Evolutionary conservation across 2,797 vertebrate species (phyloP).

Genomic region (Astyanax mexicanus): DNA sequence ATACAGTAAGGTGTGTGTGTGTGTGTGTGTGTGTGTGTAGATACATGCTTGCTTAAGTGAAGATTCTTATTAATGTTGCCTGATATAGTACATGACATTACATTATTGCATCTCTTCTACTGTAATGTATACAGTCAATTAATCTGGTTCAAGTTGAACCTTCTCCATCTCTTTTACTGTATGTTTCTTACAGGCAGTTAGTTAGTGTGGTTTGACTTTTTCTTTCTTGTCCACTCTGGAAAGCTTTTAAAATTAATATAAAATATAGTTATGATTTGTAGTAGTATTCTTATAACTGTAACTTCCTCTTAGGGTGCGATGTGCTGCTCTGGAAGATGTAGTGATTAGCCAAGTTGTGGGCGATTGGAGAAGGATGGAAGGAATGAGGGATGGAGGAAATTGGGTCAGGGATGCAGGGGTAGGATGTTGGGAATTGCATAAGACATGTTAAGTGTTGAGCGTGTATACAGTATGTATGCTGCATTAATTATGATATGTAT

Average conservation of each 20-base stretch:
- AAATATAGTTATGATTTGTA: background rate
- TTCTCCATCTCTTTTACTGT: background rate
- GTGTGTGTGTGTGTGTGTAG: slow-evolving; percentile 33
- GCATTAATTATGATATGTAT: background rate
- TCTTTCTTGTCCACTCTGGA: background rate
- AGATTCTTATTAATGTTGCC: background rate
- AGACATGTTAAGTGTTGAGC: background rate
- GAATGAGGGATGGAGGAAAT: slow-evolving; percentile 8
- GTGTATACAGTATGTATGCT: slow-evolving; percentile 9
- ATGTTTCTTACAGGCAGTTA: background rate
- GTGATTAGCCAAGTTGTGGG: background rate
- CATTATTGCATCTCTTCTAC: background rate
- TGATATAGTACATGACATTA: background rate
- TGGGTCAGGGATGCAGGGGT: slow-evolving; percentile 14
- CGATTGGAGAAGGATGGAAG: background rate
- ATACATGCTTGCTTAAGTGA: slow-evolving; percentile 49
- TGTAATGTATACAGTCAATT: background rate
- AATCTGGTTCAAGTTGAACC: no score
- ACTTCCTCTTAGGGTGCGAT: background rate
- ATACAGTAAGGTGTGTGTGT: slow-evolving; percentile 70
- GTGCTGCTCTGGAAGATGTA: slow-evolving; percentile 16
- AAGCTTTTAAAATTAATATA: background rate
- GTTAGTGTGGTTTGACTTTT: background rate
- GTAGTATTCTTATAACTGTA: slow-evolving; percentile 2
- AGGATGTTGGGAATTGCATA: background rate